Base-by-base conservation (phyloP, 1,140 invertebrate species). In the Magallana ariakensis region DNA sequence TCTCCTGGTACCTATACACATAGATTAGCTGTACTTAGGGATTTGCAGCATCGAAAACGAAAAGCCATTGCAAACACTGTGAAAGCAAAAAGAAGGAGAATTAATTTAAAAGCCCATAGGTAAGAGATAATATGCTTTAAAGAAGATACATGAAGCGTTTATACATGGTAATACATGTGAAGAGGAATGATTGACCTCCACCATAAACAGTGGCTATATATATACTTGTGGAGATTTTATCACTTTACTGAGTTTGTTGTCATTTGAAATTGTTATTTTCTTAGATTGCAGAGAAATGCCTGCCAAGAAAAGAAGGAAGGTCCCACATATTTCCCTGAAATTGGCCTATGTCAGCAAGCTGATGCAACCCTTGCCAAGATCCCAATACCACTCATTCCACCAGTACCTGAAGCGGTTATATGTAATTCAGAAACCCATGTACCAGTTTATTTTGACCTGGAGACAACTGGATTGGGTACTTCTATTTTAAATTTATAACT, bases 21-120 rank as follows among this genome's bases (percentile, higher is more conserved):
- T 60, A 60, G n/a, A 60, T 60, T 60, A 60, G 57, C 57, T 60
- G 57, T 60, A 60, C 57, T 60, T 5, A 60, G 57, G n/a, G 57
- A 60, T 60, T 60, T 60, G n/a, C 57, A 60, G 57, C 57, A 60
- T n/a, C 57, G 57, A 60, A 60, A 60, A n/a, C 57, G 57, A 60
- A 60, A 60, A 60, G 57, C 57, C 10, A 60, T 60, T 11, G 57
- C 57, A 13, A 60, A 60, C 10, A 60, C 57, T 16, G 57, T 60
- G n/a, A 60, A 60, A 60, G 57, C 57, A 60, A 60, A 60, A 60
- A 60, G 57, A 60, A 60, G 8, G 57, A 60, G 57, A 60, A 60
- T 60, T 13, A 60, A 60, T 60, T n/a, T 60, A n/a, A 60, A 60
- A 60, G 57, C 57, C 10, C 57, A 60, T 13, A 60, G 57, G 57